Evolutionary conservation across 2,113 vertebrate species (phyloP).

Genomic region (Corythoichthys intestinalis): DNA sequence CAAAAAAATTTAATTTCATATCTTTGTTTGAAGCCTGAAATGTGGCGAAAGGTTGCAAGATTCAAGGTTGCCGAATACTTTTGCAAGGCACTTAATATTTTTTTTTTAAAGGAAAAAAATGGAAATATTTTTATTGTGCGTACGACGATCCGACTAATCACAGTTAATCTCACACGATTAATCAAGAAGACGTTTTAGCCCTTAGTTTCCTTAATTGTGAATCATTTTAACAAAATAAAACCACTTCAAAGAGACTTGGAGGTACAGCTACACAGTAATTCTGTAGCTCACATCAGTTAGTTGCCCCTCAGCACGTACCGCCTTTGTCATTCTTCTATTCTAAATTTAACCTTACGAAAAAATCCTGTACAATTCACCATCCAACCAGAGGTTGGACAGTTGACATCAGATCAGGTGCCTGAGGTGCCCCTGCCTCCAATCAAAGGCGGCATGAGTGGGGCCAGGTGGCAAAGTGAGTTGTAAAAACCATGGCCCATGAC

Average conservation of each 20-base stretch:
- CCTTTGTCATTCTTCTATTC: constrained; percentile 64
- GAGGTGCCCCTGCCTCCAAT: constrained; percentile 39
- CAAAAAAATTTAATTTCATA: no score
- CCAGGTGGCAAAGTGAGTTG: constrained; percentile 59
- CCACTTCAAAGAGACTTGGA: constrained; percentile 15
- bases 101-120: no score
- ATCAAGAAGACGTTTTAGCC: no score
- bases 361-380: constrained; percentile 58
- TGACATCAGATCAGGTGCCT: constrained; percentile 69
- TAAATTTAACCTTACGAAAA: constrained; percentile 68
- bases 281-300: constrained; percentile 43
- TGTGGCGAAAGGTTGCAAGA: no score
- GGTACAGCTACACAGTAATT: constrained; percentile 45
- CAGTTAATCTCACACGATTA: no score
- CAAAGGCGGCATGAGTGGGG: constrained; percentile 48
- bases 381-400: constrained; percentile 5
- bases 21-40: no score
- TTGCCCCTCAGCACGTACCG: constrained; percentile 28
- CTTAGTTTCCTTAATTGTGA: no score
- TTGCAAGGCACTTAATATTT: no score
- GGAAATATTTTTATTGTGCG: no score
- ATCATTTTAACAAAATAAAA: neutral
- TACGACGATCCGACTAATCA: no score
- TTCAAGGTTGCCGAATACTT: no score
- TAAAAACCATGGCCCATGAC: constrained; percentile 4